Evolutionary conservation across 2,113 vertebrate species (phyloP), one percentile per base, ranked within the genome.

Genomic region (Ophiodon elongatus): DNA sequence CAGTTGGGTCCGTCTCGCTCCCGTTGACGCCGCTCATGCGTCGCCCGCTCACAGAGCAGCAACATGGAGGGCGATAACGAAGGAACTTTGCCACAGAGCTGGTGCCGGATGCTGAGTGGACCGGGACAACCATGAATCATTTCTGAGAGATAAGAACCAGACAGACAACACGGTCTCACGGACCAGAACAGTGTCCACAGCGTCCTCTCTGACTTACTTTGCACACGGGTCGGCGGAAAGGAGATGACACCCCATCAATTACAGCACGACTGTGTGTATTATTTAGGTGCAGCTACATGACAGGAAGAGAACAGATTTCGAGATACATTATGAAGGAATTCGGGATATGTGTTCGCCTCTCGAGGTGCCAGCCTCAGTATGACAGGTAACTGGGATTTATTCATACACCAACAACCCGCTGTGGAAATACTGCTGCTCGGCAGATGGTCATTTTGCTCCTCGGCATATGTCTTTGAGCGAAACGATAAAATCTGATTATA

Each of bases 401-500:
- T 79, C 11, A 59, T 56, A 25, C 29, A n/a, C 17, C 43, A n/a
- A 37, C 33, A 11, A n/a, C 65, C 29, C 14, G 77, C 43, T 31
- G 64, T 17, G 52, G 39, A 9, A 33, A n/a, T 47, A 69, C 77
- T 56, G 82, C 64, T 74, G 73, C 25, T 45, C 1, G 31, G 63
- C 83, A 85, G 87, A 83, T 83, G 87, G 76, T 80, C 6, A 35
- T 47, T 71, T 59, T 45, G 39, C 31, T 62, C 35, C 39, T 76
- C 59, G 52, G 78, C n/a, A 76, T 29, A 76, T 21, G 56, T 63
- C 72, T 73, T 52, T 11, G 8, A 60, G 56, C 59, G 52, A 64
- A 69, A 70, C 27, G 2, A 21, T 23, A 19, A 65, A 62, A 66
- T 75, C 43, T 25, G 7, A 37, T 76, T 9, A 47, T 39, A 33